phyloP scores from a whole-genome alignment of 2,888 invertebrate genomes.

The Mythimna ferrago region DNA sequence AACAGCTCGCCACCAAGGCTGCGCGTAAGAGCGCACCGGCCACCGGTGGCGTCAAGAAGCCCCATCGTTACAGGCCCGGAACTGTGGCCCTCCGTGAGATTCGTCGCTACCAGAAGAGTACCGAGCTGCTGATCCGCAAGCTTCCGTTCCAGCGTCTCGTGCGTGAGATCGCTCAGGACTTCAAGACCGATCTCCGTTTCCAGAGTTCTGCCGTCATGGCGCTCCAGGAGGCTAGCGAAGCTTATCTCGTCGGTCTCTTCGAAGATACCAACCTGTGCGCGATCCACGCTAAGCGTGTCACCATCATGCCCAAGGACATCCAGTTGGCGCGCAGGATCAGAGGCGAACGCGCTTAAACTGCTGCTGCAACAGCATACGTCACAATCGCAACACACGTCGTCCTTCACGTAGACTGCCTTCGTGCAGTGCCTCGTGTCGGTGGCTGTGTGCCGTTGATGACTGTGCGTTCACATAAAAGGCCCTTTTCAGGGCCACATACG shows the following conservation, averaged over 20 bases:
- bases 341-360: slow-evolving; percentile 96
- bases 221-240: slow-evolving; percentile 96
- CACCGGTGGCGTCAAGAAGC: slow-evolving; percentile 96
- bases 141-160: slow-evolving; percentile 80
- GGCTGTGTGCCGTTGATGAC: neutral
- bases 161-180: slow-evolving; percentile 97
- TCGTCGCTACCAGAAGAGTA: slow-evolving; percentile 97
- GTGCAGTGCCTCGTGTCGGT: no score
- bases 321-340: slow-evolving; percentile 98
- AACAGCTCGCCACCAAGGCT: slow-evolving; percentile 96
- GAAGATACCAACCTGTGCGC: slow-evolving; percentile 99
- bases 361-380: neutral
- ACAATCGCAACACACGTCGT: neutral
- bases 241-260: slow-evolving; percentile 97
- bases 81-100: slow-evolving; percentile 98
- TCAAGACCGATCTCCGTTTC: slow-evolving; percentile 93
- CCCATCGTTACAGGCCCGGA: slow-evolving; percentile 96
- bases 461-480: slow-evolving; percentile 7
- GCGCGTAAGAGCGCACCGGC: slow-evolving; percentile 95
- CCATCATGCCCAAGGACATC: slow-evolving; percentile 99
- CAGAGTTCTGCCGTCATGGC: slow-evolving; percentile 94
- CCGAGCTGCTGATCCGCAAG: slow-evolving; percentile 86
- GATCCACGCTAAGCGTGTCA: slow-evolving; percentile 88
- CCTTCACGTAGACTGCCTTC: no score
- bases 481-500: slow-evolving; percentile 20